A percentile compares a stretch with the other conserved stretches of the same genome.
Conservation (phyloP, 2,888 invertebrate genomes). For the Dione juno region DNA sequence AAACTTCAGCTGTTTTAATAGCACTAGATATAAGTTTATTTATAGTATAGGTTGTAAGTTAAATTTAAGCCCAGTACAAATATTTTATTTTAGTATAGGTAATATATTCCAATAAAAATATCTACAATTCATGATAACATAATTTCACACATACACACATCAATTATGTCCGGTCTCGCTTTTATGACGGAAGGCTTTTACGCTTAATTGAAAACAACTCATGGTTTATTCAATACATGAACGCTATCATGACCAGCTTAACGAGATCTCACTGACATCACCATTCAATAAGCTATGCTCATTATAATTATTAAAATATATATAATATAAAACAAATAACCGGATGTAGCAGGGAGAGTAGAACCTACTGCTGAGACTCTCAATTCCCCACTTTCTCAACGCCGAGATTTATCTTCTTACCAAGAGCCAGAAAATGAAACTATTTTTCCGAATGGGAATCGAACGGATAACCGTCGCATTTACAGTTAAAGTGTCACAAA, state of each 20-base stretch:
- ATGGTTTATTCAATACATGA: slow-evolving; percentile 79
- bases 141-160: slow-evolving; percentile 44
- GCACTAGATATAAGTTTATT: no score
- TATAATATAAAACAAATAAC: no score
- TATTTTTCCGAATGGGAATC: no score
- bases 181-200: slow-evolving; percentile 80
- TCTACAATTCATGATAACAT: slow-evolving; percentile 7
- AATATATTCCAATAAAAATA: background rate
- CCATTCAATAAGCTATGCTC: slow-evolving; percentile 36
- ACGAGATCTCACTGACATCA: slow-evolving; percentile 60
- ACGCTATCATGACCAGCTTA: slow-evolving; percentile 61
- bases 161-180: slow-evolving; percentile 71
- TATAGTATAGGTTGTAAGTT: no score
- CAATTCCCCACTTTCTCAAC: no score
- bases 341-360: no score
- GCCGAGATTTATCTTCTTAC: no score
- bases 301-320: background rate
- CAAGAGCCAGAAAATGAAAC: no score
- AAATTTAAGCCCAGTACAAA: background rate
- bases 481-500: no score
- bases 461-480: no score
- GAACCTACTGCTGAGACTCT: no score
- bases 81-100: background rate
- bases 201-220: slow-evolving; percentile 82
- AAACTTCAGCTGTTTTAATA: no score